Evolutionary conservation across 2,888 invertebrate species (phyloP), one percentile per base, ranked within the genome.

Genomic region (Limenitis camilla): DNA sequence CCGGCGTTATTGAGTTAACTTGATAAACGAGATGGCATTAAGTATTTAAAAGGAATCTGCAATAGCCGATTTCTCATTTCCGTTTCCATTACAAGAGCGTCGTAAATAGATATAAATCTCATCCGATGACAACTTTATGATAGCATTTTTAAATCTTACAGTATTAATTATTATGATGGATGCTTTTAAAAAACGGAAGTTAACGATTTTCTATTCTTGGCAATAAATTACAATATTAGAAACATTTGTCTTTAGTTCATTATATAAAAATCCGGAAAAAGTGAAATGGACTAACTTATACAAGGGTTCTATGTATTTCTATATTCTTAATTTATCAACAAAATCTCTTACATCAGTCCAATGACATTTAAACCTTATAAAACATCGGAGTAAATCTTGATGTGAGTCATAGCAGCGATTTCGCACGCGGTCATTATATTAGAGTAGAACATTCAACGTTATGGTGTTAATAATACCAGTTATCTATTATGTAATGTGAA

Each of bases 1-100:
- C 39, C 50, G 50, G 40, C 53, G 55, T 50, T 51, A 52, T 44
- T 51, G 50, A 55, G 48, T 48, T 44, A 53, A 52, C 53, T 38
- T 51, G 54, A 56, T 56, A 60, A 58, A 60, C 56, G 41, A 53
- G 53, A 43, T 29, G 45, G 53, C 30, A 51, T 49, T 46, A 50
- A 57, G 52, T 55, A 49, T 55, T 47, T 49, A 55, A 52, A 55
- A 57, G 57, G 55, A 55, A 57, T 57, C 47, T 45, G 42, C 49
- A 52, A 57, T 57, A 40, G 40, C 7, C 48, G 51, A 54, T 56
- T 56, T 56, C 54, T 51, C 53, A 51, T 54, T 56, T 56, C 56
- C 56, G 56, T 54, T 54, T 56, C 45, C 48, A 54, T 56, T 56
- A 51, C 41, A 41, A 48, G 48, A 38, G 40, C 49, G 45, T 52